A percentile compares a stretch with the other conserved stretches of the same genome.
These are phyloP conservation scores for Melanotaenia parkinsoni DNA, from an alignment of 2,797 vertebrate genomes.

Conservation along the genomic window DNA sequence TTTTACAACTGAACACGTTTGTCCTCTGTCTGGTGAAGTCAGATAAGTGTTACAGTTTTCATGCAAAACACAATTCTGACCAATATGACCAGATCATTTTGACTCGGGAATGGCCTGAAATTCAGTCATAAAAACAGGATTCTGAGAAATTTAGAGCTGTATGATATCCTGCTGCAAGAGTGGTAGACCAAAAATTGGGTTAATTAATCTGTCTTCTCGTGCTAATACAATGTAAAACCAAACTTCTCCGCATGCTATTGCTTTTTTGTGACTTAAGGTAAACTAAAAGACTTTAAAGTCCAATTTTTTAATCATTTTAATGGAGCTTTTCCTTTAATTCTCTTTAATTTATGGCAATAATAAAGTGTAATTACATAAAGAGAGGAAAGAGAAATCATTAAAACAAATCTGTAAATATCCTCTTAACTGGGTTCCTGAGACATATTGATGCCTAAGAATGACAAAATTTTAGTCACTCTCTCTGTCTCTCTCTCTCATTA, in stretches of 20 bases:
- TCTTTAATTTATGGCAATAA: not conserved
- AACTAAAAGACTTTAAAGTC: no score
- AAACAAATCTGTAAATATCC: not conserved
- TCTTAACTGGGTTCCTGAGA: not conserved
- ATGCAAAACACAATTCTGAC: no score
- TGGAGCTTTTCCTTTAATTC: not conserved
- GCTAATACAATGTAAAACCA: not conserved
- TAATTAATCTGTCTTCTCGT: not conserved
- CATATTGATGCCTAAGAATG: constrained; percentile 8
- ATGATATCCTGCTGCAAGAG: not conserved
- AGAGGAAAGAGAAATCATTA: not conserved
- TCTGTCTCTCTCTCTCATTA: constrained; percentile 15
- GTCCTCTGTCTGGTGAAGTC: no score
- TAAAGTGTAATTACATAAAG: not conserved
- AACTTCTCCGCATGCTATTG: not conserved
- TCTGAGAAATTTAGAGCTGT: not conserved
- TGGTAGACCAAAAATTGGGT: not conserved
- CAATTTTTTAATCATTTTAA: not conserved
- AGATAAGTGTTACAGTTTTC: no score
- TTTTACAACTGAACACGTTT: no score
- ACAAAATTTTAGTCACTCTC: constrained; percentile 6
- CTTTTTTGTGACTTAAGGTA: no score
- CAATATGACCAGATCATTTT: not conserved
- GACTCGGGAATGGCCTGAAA: not conserved
- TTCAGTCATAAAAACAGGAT: not conserved